Evolutionary conservation across 1,140 invertebrate genomes (phyloP).

Genomic region (Rhagoletis zephyria): DNA sequence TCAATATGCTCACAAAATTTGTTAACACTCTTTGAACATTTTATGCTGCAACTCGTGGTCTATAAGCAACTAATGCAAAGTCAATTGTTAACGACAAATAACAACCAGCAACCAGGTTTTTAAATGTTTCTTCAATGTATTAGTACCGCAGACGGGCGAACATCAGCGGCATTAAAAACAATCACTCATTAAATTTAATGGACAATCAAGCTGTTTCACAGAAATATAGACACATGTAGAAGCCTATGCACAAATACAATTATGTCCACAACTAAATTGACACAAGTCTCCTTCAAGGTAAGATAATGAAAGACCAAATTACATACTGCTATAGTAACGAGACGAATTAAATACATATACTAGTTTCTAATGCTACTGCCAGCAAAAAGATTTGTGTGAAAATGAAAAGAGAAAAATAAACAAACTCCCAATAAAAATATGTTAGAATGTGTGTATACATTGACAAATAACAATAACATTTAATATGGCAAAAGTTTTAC

Average conservation of each 20-base stretch:
- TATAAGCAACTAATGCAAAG: slow-evolving; percentile 24
- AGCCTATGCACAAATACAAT: neutral
- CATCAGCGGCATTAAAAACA: slow-evolving; percentile 4
- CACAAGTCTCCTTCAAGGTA: slow-evolving; percentile 1
- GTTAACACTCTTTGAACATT: neutral
- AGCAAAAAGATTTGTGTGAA: neutral
- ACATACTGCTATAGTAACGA: neutral
- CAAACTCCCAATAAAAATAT: neutral
- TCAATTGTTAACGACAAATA: neutral
- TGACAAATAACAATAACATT: neutral
- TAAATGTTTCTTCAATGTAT: neutral
- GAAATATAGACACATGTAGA: neutral
- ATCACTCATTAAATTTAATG: slow-evolving; percentile 35
- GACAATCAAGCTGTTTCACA: neutral
- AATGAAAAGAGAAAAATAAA: neutral
- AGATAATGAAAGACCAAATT: slow-evolving; percentile 14
- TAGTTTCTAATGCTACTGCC: no score
- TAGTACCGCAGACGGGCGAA: neutral
- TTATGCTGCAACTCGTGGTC: slow-evolving; percentile 3
- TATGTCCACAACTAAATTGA: neutral
- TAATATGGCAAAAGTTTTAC: neutral
- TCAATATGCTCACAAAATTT: neutral
- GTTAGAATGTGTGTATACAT: neutral
- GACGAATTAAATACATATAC: no score
- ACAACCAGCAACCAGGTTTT: neutral